Evolutionary conservation across 30 jellyfish, hydroid and myxozoan genomes (phyloP).

Genomic region (Chironex yamaguchii): DNA sequence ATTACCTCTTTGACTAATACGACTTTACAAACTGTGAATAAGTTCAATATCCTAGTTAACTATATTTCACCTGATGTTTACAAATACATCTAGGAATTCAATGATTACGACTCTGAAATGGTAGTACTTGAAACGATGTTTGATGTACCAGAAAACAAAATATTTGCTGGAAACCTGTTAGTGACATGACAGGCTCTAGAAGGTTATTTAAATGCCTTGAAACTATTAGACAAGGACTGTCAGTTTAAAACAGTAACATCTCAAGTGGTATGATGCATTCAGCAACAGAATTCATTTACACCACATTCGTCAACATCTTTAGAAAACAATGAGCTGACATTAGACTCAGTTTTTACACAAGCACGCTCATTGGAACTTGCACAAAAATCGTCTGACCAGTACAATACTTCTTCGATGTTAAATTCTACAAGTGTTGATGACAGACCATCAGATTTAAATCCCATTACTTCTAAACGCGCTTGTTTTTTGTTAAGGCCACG

Average conservation of each 20-base stretch:
- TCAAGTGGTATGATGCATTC: not conserved
- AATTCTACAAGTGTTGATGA: not conserved
- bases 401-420: not conserved
- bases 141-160: conserved; percentile 1
- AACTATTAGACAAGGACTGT: not conserved
- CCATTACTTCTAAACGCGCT: not conserved
- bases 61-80: conserved; percentile 10
- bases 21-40: not conserved
- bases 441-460: not conserved
- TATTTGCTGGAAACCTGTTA: conserved; percentile 14
- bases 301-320: not conserved
- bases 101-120: conserved; percentile 7
- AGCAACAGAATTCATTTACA: not conserved
- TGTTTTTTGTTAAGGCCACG: not conserved
- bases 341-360: not conserved
- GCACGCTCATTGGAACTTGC: conserved; percentile 7
- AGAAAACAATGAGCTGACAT: not conserved
- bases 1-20: not conserved
- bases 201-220: not conserved
- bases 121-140: conserved; percentile 1
- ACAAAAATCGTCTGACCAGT: not conserved
- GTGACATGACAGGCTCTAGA: conserved; percentile 5
- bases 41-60: conserved; percentile 10
- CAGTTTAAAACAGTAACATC: not conserved
- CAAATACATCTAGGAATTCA: conserved; percentile 2